phyloP scores from a whole-genome alignment of 1,140 invertebrate species.

The Neelides sp. region DNA sequence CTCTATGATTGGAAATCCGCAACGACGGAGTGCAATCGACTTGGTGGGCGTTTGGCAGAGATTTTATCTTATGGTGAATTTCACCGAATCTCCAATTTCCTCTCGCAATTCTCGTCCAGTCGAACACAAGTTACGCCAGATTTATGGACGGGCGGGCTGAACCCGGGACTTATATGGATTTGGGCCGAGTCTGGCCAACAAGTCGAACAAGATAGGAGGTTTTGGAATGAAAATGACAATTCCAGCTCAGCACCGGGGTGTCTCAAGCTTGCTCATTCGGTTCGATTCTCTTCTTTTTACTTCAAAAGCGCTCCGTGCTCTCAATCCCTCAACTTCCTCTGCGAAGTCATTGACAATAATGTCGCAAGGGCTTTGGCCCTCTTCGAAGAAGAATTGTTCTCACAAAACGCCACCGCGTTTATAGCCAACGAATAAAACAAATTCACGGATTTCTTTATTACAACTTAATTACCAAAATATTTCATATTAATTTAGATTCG shows the following conservation, averaged over 20 bases:
- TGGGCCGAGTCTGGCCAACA: conserved; percentile 30
- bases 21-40: conserved; percentile 18
- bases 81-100: conserved; percentile 16
- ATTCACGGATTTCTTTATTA: too few species aligned
- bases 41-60: conserved; percentile 24
- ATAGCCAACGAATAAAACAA: too few species aligned
- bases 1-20: conserved; percentile 27
- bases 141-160: conserved; percentile 30
- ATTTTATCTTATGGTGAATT: conserved; percentile 28
- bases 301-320: conserved; percentile 26
- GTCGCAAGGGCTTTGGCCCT: conserved; percentile 23
- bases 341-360: conserved; percentile 27
- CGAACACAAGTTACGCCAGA: conserved; percentile 19
- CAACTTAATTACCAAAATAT: too few species aligned
- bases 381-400: conserved; percentile 21
- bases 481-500: too few species aligned
- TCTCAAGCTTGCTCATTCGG: conserved; percentile 26
- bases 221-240: conserved; percentile 32
- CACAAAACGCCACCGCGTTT: too few species aligned
- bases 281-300: conserved; percentile 23
- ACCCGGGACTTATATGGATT: conserved; percentile 31
- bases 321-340: conserved; percentile 25
- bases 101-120: neutral
- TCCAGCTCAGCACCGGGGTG: conserved; percentile 27
- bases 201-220: conserved; percentile 26